These are phyloP conservation scores for Cantharis rustica DNA, from an alignment of 2,888 invertebrate species.

Conservation along the genomic window DNA sequence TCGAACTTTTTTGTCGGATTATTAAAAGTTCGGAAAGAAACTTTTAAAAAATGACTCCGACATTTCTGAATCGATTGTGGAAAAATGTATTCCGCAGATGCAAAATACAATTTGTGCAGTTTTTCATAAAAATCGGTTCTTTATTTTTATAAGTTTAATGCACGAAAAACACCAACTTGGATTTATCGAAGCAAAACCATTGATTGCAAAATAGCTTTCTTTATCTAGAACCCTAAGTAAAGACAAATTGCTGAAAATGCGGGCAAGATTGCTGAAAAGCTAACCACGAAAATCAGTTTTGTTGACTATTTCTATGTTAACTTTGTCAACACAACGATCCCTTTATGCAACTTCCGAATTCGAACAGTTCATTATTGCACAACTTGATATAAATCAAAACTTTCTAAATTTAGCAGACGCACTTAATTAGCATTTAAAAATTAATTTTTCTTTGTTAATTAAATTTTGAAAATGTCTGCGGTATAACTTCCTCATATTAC, in stretches of 20 bases:
- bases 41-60: too few relatives aligned
- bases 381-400: not conserved
- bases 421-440: not conserved
- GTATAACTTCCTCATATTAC: not conserved
- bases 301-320: not conserved
- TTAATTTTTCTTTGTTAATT: not conserved
- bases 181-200: not conserved
- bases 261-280: slow-evolving; percentile 5
- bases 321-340: not conserved
- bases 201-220: slow-evolving; percentile 10
- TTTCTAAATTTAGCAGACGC: not conserved
- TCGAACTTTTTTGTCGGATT: too few relatives aligned
- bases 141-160: not conserved
- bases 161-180: not conserved
- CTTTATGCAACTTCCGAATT: not conserved
- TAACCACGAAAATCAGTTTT: not conserved
- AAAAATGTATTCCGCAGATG: not conserved
- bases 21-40: too few relatives aligned
- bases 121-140: not conserved
- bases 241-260: slow-evolving; percentile 7
- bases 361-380: not conserved
- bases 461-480: not conserved
- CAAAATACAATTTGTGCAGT: not conserved
- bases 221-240: slow-evolving; percentile 10
- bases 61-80: not conserved